Evolutionary conservation across 1,140 invertebrate genomes (phyloP).

Genomic region (Lepidostoma basale): DNA sequence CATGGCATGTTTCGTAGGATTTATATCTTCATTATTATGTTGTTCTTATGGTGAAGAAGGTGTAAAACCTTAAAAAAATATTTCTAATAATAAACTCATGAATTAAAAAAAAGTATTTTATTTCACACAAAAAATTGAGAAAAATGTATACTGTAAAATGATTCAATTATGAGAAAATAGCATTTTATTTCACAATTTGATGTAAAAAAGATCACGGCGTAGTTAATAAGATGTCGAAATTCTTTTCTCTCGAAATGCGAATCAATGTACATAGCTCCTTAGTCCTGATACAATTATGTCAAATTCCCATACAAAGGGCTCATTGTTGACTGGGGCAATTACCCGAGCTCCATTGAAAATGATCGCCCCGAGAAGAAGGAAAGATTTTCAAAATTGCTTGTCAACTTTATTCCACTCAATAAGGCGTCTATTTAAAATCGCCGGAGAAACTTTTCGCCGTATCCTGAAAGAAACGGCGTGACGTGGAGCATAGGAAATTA

Average conservation of each 20-base stretch:
- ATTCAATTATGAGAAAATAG: neutral
- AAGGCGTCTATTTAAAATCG: neutral
- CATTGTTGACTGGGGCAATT: neutral
- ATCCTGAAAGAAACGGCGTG: neutral
- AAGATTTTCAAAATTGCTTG: constrained; percentile 6
- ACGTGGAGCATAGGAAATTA: neutral
- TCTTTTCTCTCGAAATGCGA: neutral
- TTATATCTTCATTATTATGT: no score
- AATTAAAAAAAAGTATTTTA: neutral
- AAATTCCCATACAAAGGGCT: constrained; percentile 9
- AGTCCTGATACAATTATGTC: constrained; percentile 3
- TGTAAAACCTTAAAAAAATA: no score
- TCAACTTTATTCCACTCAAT: constrained; percentile 23
- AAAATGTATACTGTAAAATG: neutral
- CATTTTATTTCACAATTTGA: neutral
- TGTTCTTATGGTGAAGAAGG: no score
- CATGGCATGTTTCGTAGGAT: no score
- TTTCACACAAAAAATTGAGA: neutral
- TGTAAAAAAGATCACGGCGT: no score
- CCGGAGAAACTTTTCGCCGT: neutral
- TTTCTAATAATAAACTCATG: no score
- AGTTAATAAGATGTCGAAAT: no score
- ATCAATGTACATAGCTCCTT: neutral
- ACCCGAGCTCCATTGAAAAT: neutral
- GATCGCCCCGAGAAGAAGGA: neutral